Evolutionary conservation across 2,113 vertebrate genomes (phyloP).

Genomic region (Corythornis madagascariensis): DNA sequence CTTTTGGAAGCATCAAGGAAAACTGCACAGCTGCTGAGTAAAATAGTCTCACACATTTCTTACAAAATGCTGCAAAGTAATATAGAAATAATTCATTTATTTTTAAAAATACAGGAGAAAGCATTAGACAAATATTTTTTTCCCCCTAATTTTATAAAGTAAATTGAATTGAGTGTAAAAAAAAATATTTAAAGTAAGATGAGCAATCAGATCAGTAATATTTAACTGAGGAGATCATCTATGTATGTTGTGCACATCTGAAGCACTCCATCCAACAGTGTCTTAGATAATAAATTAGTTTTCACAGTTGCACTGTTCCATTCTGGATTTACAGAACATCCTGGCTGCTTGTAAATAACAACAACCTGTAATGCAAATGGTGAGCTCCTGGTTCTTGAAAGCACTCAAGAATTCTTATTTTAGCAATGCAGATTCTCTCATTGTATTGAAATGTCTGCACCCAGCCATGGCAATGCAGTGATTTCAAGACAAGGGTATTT

Average conservation of each 20-base stretch:
- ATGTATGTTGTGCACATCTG: not conserved
- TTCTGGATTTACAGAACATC: not conserved
- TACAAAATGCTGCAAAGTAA: not conserved
- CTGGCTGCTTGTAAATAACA: conserved; percentile 29
- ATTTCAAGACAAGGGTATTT: conserved; percentile 2
- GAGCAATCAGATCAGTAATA: not conserved
- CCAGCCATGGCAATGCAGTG: not conserved
- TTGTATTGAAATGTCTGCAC: conserved; percentile 34
- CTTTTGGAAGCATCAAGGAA: not conserved
- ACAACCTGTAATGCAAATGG: conserved; percentile 46
- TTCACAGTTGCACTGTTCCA: not conserved
- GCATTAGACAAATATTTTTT: not conserved
- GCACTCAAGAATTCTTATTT: conserved; percentile 30
- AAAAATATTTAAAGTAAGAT: not conserved
- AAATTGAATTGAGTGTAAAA: not conserved
- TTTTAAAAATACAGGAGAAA: not conserved
- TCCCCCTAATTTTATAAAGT: not conserved
- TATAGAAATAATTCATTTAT: not conserved
- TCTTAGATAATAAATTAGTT: conserved; percentile 39
- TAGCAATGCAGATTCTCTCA: conserved; percentile 35
- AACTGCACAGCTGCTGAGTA: not conserved
- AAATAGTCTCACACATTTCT: not conserved
- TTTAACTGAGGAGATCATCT: not conserved
- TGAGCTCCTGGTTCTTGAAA: conserved; percentile 42
- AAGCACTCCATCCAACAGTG: conserved; percentile 19